Evolutionary conservation across 2,888 invertebrate species (phyloP).

Genomic region (Mesochorus sp.): DNA sequence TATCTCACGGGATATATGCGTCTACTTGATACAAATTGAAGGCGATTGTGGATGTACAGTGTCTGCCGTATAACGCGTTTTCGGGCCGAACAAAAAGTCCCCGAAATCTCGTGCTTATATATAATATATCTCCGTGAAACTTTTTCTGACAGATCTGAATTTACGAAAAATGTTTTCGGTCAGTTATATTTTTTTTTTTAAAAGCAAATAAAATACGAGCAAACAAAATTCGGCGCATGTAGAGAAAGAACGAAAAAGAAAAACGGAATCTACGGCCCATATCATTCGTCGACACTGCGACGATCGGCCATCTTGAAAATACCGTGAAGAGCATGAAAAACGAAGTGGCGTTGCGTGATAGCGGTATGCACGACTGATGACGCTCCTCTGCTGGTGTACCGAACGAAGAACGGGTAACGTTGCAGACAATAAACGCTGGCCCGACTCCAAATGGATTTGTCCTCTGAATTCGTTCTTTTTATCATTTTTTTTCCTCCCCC

Average conservation of each 20-base stretch:
- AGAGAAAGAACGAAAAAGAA: neutral
- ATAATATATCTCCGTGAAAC: too few relatives aligned
- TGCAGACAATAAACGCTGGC: constrained; percentile 63
- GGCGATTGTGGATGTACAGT: constrained; percentile 9
- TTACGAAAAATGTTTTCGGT: too few relatives aligned
- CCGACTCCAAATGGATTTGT: constrained; percentile 67
- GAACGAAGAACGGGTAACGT: constrained; percentile 41
- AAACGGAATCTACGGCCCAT: neutral
- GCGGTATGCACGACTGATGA: constrained; percentile 38
- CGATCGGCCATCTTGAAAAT: constrained; percentile 49
- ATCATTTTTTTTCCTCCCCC: constrained; percentile 7
- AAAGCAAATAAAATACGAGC: neutral
- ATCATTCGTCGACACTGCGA: neutral
- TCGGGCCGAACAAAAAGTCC: constrained; percentile 19
- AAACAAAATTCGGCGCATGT: neutral
- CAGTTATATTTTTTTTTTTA: too few relatives aligned
- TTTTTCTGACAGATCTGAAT: too few relatives aligned
- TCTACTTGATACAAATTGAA: constrained; percentile 46
- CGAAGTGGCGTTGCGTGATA: constrained; percentile 16
- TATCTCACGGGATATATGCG: constrained; percentile 19
- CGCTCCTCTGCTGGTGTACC: constrained; percentile 11
- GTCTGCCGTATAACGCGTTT: constrained; percentile 8
- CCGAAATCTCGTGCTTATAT: too few relatives aligned
- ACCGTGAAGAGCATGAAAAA: constrained; percentile 19
- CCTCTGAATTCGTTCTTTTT: constrained; percentile 51